Evolutionary conservation across 2,888 invertebrate genomes (phyloP).

Genomic region (Rhodophaea formosa): DNA sequence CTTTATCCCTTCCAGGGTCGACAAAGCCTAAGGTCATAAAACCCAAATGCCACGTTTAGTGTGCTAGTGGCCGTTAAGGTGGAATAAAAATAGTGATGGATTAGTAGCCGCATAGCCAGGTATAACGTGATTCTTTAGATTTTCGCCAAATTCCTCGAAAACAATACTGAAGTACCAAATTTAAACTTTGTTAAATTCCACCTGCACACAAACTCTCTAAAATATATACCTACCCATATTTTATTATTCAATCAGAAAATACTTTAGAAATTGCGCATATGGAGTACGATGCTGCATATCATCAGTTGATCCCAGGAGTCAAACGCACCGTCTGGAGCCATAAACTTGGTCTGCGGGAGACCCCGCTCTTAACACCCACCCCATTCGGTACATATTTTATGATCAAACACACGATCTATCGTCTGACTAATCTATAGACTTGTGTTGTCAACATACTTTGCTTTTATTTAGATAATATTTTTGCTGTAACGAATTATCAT

Average conservation of each 20-base stretch:
- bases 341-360: constrained; percentile 37
- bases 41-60: too few relatives aligned
- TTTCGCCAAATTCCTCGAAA: too few relatives aligned
- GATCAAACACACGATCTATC: constrained; percentile 29
- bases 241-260: constrained; percentile 6
- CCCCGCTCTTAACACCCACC: constrained; percentile 39
- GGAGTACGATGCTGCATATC: constrained; percentile 10
- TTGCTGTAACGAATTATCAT: not conserved
- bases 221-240: not conserved
- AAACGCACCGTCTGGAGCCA: constrained; percentile 38
- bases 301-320: constrained; percentile 44
- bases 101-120: too few relatives aligned
- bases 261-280: not conserved
- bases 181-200: not conserved
- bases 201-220: not conserved
- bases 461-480: not conserved
- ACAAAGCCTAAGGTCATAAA: too few relatives aligned
- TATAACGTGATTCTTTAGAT: too few relatives aligned
- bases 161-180: not conserved
- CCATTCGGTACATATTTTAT: constrained; percentile 45
- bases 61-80: too few relatives aligned
- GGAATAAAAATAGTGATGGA: too few relatives aligned
- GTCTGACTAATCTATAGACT: constrained; percentile 31
- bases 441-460: constrained; percentile 24
- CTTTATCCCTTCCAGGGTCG: too few relatives aligned